Conservation (phyloP, 1,140 invertebrate species). For the Drosophila lowei region DNA sequence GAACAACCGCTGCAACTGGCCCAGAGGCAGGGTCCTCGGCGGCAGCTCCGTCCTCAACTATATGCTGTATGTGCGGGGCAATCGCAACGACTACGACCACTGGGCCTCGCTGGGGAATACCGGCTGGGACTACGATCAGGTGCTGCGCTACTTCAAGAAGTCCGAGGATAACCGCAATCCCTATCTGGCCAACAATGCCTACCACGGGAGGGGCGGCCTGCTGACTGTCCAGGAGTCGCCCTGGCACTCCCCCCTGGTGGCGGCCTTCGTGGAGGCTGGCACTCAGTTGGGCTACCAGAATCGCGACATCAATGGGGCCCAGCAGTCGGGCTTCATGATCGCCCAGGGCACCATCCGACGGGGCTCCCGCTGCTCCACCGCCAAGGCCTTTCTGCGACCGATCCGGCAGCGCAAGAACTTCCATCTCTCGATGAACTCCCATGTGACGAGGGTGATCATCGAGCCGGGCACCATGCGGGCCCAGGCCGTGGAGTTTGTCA, state of each 20-base stretch:
- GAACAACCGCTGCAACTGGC: constrained; percentile 91
- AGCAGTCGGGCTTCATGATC: constrained; percentile 93
- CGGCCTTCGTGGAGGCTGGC: constrained; percentile 93
- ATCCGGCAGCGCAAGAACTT: constrained; percentile 90
- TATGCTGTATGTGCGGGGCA: constrained; percentile 95
- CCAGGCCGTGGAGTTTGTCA: constrained; percentile 89
- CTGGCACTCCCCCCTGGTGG: constrained; percentile 91
- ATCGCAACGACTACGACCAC: constrained; percentile 92
- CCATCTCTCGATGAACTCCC: constrained; percentile 90
- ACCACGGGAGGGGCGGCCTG: constrained; percentile 90
- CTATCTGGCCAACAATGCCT: constrained; percentile 87
- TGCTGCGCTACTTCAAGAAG: constrained; percentile 94
- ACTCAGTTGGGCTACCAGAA: constrained; percentile 93
- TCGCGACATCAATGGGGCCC: constrained; percentile 93
- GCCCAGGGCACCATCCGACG: constrained; percentile 94
- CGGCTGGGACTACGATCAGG: constrained; percentile 95
- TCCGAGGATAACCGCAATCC: constrained; percentile 95
- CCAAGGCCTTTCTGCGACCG: constrained; percentile 94
- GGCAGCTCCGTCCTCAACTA: constrained; percentile 97
- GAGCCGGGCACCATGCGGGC: constrained; percentile 89
- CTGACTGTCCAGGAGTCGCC: constrained; percentile 93
- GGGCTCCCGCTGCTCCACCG: constrained; percentile 94
- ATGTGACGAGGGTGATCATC: constrained; percentile 89
- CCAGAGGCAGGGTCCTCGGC: constrained; percentile 92
- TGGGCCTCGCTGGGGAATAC: constrained; percentile 94